These are phyloP conservation scores for Anthophora plumipes DNA, from an alignment of 2,888 invertebrate genomes.

Conservation along the genomic window DNA sequence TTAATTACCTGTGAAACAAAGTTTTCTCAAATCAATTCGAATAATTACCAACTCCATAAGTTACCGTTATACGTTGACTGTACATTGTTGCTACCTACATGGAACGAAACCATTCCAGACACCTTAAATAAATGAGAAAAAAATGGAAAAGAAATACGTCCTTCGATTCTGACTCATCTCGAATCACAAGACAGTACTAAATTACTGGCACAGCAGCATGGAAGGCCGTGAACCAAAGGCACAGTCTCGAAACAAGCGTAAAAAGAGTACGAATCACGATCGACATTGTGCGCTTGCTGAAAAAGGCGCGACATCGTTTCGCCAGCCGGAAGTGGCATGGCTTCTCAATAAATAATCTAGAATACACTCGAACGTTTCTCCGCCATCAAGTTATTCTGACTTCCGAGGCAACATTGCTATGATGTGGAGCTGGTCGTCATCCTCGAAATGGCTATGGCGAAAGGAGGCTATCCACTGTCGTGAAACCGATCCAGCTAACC, in stretches of 20 bases:
- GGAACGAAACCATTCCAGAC: neutral
- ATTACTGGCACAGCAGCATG: conserved; percentile 6
- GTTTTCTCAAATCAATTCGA: too few relatives aligned
- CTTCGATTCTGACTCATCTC: conserved; percentile 25
- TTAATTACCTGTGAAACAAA: too few relatives aligned
- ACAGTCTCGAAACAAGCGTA: neutral
- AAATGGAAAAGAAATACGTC: conserved; percentile 4
- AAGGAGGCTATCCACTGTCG: conserved; percentile 36
- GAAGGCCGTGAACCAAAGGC: conserved; percentile 14
- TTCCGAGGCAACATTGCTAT: conserved; percentile 32
- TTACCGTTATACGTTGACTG: neutral
- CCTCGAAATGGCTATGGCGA: conserved; percentile 24
- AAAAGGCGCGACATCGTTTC: conserved; percentile 28
- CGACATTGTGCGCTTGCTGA: conserved; percentile 23
- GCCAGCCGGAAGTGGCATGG: conserved; percentile 37
- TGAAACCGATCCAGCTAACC: conserved; percentile 55
- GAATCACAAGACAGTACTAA: conserved; percentile 12
- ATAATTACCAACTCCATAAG: neutral
- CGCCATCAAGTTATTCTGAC: conserved; percentile 15
- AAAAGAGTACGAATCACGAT: conserved; percentile 20
- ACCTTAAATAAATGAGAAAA: neutral
- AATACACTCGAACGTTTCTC: conserved; percentile 12
- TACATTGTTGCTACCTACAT: neutral
- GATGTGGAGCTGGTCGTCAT: conserved; percentile 13
- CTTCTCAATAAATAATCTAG: conserved; percentile 29